phyloP scores from a whole-genome alignment of 2,888 invertebrate species.

The Standfussiana lucernea region DNA sequence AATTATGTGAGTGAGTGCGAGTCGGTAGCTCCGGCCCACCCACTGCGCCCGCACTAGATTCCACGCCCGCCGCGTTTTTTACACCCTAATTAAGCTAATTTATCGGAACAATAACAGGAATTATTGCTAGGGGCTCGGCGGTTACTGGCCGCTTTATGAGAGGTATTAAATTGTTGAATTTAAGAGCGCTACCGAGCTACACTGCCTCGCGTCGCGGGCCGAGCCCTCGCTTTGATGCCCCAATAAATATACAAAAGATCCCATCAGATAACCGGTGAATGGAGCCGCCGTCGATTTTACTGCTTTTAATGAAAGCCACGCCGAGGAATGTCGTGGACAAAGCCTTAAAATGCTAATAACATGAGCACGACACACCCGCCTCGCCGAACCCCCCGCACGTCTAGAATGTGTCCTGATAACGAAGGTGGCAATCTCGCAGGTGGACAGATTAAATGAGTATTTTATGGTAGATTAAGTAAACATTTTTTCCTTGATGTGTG shows the following conservation, averaged over 20 bases:
- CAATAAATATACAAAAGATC: constrained; percentile 87
- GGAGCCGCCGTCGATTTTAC: constrained; percentile 67
- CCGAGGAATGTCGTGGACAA: constrained; percentile 77
- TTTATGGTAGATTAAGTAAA: constrained; percentile 80
- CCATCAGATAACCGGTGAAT: constrained; percentile 81
- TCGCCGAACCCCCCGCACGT: constrained; percentile 37
- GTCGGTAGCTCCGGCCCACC: constrained; percentile 78
- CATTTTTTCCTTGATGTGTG: constrained; percentile 66
- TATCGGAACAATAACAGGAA: constrained; percentile 89
- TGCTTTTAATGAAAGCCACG: constrained; percentile 77
- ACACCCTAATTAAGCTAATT: constrained; percentile 90
- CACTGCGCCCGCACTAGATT: constrained; percentile 87
- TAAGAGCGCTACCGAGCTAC: constrained; percentile 88
- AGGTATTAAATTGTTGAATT: constrained; percentile 85
- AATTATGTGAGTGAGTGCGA: constrained; percentile 53
- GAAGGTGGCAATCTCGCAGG: constrained; percentile 79
- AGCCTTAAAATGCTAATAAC: constrained; percentile 80
- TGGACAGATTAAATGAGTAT: constrained; percentile 77
- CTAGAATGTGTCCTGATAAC: constrained; percentile 79
- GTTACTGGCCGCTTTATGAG: constrained; percentile 86
- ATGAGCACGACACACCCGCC: constrained; percentile 67
- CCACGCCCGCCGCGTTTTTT: constrained; percentile 85
- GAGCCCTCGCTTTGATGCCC: constrained; percentile 77
- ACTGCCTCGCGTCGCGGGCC: constrained; percentile 66
- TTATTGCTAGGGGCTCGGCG: constrained; percentile 80